Conservation (phyloP, 2,797 vertebrate species). For the Dendrocincla fuliginosa region DNA sequence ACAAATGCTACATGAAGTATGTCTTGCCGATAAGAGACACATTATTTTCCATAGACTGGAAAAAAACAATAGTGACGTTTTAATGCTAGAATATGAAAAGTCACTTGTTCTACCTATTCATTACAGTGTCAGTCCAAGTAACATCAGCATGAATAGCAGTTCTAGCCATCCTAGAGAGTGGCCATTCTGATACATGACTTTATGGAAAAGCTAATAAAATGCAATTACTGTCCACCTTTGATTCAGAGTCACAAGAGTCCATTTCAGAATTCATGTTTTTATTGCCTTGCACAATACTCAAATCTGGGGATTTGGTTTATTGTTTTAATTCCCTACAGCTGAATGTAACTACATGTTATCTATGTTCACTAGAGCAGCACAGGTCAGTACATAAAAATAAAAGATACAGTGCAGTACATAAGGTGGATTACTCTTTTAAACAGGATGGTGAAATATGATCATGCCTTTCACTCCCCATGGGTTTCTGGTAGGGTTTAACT, state of each 20-base stretch:
- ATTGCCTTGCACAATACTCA: not conserved
- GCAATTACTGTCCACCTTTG: constrained; percentile 61
- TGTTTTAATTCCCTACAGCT: constrained; percentile 64
- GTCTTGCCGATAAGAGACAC: constrained; percentile 34
- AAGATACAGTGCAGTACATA: constrained; percentile 19
- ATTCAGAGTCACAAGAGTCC: constrained; percentile 52
- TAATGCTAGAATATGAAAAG: constrained; percentile 32
- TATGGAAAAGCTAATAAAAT: constrained; percentile 65
- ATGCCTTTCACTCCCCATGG: not conserved
- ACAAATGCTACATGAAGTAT: constrained; percentile 46
- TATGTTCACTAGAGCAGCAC: constrained; percentile 17
- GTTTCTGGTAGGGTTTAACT: not conserved
- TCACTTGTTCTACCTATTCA: constrained; percentile 26
- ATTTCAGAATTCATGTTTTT: constrained; percentile 50
- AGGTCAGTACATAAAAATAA: constrained; percentile 56
- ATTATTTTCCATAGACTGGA: constrained; percentile 45
- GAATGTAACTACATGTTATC: constrained; percentile 55
- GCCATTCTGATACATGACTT: constrained; percentile 31
- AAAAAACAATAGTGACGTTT: constrained; percentile 58
- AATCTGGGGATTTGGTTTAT: constrained; percentile 58
- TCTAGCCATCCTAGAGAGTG: not conserved
- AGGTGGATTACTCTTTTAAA: constrained; percentile 24
- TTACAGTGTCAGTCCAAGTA: constrained; percentile 29
- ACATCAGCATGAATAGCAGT: not conserved
- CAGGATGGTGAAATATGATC: not conserved